These are phyloP conservation scores for Pangasius sanitwongsei DNA, from an alignment of 2,797 vertebrate species.

Conservation along the genomic window DNA sequence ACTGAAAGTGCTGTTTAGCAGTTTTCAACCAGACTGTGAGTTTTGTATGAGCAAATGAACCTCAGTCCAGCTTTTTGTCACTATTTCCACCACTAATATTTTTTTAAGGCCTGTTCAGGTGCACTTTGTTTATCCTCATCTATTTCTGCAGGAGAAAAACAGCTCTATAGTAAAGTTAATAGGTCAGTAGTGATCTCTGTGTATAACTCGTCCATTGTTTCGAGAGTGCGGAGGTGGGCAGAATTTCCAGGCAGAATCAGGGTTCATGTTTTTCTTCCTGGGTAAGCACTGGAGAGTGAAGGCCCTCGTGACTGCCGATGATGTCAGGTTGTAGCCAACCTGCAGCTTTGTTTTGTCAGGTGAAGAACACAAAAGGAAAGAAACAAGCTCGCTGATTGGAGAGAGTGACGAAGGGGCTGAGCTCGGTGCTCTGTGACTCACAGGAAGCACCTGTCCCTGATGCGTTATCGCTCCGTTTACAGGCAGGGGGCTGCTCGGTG, in stretches of 20 bases:
- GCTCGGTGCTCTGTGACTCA: slow-evolving; percentile 49
- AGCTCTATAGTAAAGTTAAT: slow-evolving; percentile 42
- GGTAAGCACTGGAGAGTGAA: slow-evolving; percentile 13
- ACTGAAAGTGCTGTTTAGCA: background rate
- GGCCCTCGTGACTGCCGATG: slow-evolving; percentile 35
- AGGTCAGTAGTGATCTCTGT: background rate
- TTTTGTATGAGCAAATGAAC: background rate
- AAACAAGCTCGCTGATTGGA: slow-evolving; percentile 54
- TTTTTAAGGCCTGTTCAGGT: background rate
- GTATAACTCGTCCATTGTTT: slow-evolving; percentile 48
- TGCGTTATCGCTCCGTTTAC: slow-evolving; percentile 63
- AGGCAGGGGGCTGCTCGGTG: slow-evolving; percentile 60
- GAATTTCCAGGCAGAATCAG: slow-evolving; percentile 36
- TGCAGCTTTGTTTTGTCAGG: slow-evolving; percentile 58
- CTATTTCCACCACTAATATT: background rate
- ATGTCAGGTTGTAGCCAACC: slow-evolving; percentile 28
- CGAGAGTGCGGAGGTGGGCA: slow-evolving; percentile 17
- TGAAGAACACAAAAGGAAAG: slow-evolving; percentile 58
- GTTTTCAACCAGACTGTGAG: background rate
- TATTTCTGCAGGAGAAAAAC: slow-evolving; percentile 20
- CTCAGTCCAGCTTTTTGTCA: background rate
- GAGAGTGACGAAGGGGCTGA: slow-evolving; percentile 34
- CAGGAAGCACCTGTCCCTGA: slow-evolving; percentile 78
- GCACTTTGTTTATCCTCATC: background rate
- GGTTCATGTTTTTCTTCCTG: slow-evolving; percentile 52